Percentiles rank a stretch among this genome's conserved stretches.
These are phyloP conservation scores for Paramacrobiotus metropolitanus DNA, from an alignment of 1,140 invertebrate species.

Conservation along the genomic window DNA sequence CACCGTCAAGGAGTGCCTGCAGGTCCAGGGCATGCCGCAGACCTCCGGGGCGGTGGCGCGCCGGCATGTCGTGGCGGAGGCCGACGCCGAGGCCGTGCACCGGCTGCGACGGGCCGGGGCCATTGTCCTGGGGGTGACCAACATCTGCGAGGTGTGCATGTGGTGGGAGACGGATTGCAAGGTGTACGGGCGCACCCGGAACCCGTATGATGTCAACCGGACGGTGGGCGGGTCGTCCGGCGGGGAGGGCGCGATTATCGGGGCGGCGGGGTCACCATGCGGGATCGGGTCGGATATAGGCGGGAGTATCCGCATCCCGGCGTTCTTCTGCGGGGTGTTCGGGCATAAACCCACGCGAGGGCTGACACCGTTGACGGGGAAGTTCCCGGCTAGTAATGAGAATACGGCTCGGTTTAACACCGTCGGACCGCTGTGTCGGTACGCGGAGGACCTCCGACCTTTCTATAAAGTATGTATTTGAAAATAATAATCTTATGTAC, in stretches of 20 bases:
- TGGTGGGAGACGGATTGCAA: constrained; percentile 67
- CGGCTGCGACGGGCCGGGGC: constrained; percentile 31
- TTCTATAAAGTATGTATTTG: too few relatives aligned
- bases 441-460: constrained; percentile 60
- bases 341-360: constrained; percentile 37
- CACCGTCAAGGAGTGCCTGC: constrained; percentile 51
- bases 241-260: constrained; percentile 25
- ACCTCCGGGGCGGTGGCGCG: background rate
- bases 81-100: background rate
- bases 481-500: too few relatives aligned
- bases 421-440: constrained; percentile 70
- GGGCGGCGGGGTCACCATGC: constrained; percentile 52
- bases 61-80: background rate
- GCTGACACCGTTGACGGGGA: constrained; percentile 51
- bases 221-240: constrained; percentile 42
- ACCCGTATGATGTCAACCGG: constrained; percentile 62
- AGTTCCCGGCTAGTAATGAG: constrained; percentile 34
- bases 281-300: constrained; percentile 85
- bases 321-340: constrained; percentile 81
- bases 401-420: constrained; percentile 41
- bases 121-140: constrained; percentile 52
- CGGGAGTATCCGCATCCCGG: constrained; percentile 80
- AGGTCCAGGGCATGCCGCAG: constrained; percentile 30
- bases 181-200: constrained; percentile 58
- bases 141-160: constrained; percentile 56